Evolutionary conservation across 2,888 invertebrate genomes (phyloP).

Genomic region (Neuroscelio doddi): DNA sequence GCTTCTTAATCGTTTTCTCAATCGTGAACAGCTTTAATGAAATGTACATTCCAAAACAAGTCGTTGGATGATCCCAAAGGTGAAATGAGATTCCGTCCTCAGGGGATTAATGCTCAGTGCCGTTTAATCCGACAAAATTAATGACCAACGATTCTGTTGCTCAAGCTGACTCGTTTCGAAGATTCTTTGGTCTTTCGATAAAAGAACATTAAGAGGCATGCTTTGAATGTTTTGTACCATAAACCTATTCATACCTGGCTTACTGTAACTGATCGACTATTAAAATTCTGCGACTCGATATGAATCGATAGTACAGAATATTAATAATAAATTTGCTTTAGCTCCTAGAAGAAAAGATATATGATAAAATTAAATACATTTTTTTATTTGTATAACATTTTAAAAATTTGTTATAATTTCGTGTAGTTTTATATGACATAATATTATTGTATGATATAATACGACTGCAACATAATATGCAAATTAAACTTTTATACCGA

Average conservation of each 20-base stretch:
- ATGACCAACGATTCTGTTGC: constrained; percentile 65
- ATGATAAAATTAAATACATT: neutral
- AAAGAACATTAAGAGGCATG: constrained; percentile 31
- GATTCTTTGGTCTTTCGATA: constrained; percentile 55
- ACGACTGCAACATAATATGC: no score
- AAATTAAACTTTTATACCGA: no score
- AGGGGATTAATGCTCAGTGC: constrained; percentile 66
- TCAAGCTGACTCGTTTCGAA: constrained; percentile 53
- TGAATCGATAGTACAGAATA: constrained; percentile 69
- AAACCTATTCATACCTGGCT: constrained; percentile 65
- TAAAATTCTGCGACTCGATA: constrained; percentile 62
- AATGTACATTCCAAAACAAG: constrained; percentile 65
- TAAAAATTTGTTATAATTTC: no score
- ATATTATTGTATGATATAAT: no score
- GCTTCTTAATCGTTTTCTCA: constrained; percentile 60
- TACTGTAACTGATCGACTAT: constrained; percentile 60
- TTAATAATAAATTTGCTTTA: constrained; percentile 63
- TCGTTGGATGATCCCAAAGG: constrained; percentile 54
- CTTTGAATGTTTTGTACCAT: constrained; percentile 46
- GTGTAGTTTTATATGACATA: no score
- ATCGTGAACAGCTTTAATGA: constrained; percentile 61
- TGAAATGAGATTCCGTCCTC: constrained; percentile 67
- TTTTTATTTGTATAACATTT: no score
- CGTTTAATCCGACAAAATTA: constrained; percentile 71
- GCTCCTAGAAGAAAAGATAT: neutral